These are phyloP conservation scores for Eulemur coronatus DNA, from an alignment of 2,797 vertebrate species.

Conservation along the genomic window DNA sequence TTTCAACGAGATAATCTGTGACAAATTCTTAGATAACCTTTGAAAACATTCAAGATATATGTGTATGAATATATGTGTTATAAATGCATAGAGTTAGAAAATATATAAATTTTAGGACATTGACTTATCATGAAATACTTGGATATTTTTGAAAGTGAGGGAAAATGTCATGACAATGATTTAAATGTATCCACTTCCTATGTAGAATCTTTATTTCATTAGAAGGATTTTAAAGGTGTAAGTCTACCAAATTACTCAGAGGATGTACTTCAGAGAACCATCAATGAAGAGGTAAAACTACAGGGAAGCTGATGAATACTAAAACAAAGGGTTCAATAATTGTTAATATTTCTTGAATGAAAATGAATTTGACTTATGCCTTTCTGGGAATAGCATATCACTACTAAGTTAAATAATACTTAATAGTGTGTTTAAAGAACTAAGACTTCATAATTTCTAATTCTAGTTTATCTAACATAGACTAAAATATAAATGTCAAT, in stretches of 20 bases:
- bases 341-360: background rate
- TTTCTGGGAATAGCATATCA: background rate
- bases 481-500: constrained; percentile 47
- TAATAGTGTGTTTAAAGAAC: background rate
- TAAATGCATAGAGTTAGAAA: background rate
- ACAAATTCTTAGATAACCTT: background rate
- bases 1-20: background rate
- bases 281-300: background rate
- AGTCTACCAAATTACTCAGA: background rate
- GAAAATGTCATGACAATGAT: background rate
- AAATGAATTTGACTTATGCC: background rate
- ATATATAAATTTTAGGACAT: background rate
- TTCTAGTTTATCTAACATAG: background rate
- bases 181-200: background rate
- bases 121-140: background rate
- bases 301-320: background rate
- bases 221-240: background rate
- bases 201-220: background rate
- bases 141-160: background rate
- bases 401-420: background rate
- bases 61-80: background rate
- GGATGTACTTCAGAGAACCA: background rate
- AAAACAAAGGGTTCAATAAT: background rate
- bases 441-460: constrained; percentile 13
- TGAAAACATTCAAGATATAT: background rate